Evolutionary conservation across 2,113 vertebrate genomes (phyloP).

Genomic region (Sphyrna mokarran): DNA sequence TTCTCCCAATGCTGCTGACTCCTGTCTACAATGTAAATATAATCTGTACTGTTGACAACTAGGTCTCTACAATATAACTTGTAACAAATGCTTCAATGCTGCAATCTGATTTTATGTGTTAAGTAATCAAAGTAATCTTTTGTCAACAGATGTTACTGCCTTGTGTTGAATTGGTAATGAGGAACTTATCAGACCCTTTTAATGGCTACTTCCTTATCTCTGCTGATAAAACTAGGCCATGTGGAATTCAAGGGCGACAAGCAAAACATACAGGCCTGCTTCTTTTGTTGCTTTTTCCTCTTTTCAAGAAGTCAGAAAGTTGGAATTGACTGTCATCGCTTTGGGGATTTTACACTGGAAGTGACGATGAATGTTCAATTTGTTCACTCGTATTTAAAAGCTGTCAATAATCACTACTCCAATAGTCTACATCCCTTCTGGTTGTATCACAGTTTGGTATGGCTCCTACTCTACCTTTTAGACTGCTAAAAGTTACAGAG

Average conservation of each 20-base stretch:
- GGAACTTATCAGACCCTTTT: not conserved
- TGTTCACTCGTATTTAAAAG: not conserved
- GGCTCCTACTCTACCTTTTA: too few relatives aligned
- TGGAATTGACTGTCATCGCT: not conserved
- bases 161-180: not conserved
- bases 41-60: not conserved
- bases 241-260: not conserved
- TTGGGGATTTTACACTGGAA: not conserved
- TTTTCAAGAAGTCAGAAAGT: not conserved
- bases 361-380: not conserved
- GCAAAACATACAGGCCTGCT: not conserved
- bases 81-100: not conserved
- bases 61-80: not conserved
- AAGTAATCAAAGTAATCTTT: constrained; percentile 15
- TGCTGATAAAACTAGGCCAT: not conserved
- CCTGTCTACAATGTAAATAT: not conserved
- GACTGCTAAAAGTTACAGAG: too few relatives aligned
- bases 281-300: not conserved
- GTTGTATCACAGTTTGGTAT: too few relatives aligned
- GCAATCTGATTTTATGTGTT: not conserved
- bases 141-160: constrained; percentile 4
- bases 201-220: not conserved
- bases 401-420: not conserved
- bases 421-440: not conserved
- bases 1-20: not conserved